Conservation (phyloP, 2,888 invertebrate species). For the Drosophila sordidula region DNA sequence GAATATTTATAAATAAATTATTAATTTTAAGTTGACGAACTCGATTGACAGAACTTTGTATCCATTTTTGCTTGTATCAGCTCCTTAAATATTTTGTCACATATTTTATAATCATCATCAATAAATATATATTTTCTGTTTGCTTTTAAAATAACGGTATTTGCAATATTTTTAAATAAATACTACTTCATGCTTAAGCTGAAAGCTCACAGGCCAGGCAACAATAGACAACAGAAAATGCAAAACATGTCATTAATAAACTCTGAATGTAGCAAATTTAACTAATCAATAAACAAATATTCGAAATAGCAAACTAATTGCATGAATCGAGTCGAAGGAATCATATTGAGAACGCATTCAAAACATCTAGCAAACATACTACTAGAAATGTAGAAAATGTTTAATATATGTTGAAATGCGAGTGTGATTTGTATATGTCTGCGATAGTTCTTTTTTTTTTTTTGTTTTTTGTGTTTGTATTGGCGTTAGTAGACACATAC, state of each 20-base stretch:
- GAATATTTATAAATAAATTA: not conserved
- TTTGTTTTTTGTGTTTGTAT: constrained; percentile 3
- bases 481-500: constrained; percentile 73
- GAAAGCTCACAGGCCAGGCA: constrained; percentile 14
- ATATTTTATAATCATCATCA: not conserved
- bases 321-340: constrained; percentile 15
- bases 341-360: constrained; percentile 51
- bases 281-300: constrained; percentile 38
- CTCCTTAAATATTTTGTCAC: not conserved
- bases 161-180: constrained; percentile 6
- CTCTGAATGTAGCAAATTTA: constrained; percentile 12
- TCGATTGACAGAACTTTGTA: not conserved
- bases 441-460: constrained; percentile 11
- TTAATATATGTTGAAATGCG: constrained; percentile 23
- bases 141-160: not conserved
- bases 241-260: not conserved
- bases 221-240: constrained; percentile 34
- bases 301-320: constrained; percentile 32
- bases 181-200: constrained; percentile 28
- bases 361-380: constrained; percentile 58
- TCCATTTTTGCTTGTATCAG: not conserved
- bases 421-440: constrained; percentile 8
- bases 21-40: not conserved
- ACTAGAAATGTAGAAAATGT: constrained; percentile 50
- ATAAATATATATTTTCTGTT: not conserved